Evolutionary conservation across 2,797 vertebrate species (phyloP), one percentile per base, ranked within the genome.

Genomic region (Diplodus puntazzo): DNA sequence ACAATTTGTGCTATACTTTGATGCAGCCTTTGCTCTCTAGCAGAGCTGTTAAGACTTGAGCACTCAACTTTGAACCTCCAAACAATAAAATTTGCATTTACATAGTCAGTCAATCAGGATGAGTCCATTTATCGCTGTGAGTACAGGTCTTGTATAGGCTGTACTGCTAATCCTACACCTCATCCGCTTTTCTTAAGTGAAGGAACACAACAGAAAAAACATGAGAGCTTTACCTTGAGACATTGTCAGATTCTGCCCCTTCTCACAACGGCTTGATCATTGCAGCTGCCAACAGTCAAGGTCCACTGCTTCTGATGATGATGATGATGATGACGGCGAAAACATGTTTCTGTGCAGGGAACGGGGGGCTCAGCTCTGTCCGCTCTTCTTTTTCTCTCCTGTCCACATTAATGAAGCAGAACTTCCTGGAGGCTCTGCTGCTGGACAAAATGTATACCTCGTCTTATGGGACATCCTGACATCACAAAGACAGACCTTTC

Each of bases 51-150:
- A 58, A 75, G 55, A 60, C 25, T 42, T 75, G 52, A 83, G 50
- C 14, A 70, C 39, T 81, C 23, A 80, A 75, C 61, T 76, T 70
- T 72, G 43, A 80, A 79, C 73, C 48, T 66, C 23, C n/a, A 70
- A 75, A 85, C 27, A 50, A 55, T 73, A 18, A 62, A 69, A 69
- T 57, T 42, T 18, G 2, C 59, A 61, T 70, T 65, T 63, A 46
- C 81, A 49, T 9, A 39, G 11, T 54, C 55, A 65, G 46, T 66
- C 57, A 74, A 69, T 85, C 21, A 69, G 67, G 67, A 75, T 73
- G 62, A 79, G 57, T 23, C 16, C 5, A 46, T 73, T 72, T 48
- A 69, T 77, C 43, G 46, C 2, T 1, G 1, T 20, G 11, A 23
- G 49, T 45, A 39, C 11, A 17, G 13, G 49, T 72, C 14, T n/a